phyloP scores from a whole-genome alignment of 1,140 invertebrate genomes.

The Halyomorpha halys region DNA sequence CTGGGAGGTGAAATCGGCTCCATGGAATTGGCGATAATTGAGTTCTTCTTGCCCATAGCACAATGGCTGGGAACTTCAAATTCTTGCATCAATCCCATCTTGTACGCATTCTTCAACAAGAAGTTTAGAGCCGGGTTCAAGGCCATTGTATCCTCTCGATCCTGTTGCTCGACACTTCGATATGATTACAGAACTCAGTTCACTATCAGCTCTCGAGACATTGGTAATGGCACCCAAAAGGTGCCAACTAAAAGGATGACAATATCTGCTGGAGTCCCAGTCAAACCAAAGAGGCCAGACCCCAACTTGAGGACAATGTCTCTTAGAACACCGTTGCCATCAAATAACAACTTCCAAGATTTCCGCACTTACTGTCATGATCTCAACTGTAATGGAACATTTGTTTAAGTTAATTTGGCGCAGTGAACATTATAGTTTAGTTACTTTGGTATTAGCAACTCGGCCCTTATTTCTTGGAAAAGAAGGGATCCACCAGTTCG shows the following conservation, averaged over 20 bases:
- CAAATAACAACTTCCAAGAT: slow-evolving; percentile 24
- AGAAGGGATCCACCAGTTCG: slow-evolving; percentile 26
- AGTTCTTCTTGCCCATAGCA: slow-evolving; percentile 44
- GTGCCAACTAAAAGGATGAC: slow-evolving; percentile 27
- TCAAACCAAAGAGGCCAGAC: slow-evolving; percentile 24
- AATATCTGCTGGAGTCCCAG: slow-evolving; percentile 24
- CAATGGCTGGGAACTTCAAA: slow-evolving; percentile 53
- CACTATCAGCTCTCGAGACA: slow-evolving; percentile 19
- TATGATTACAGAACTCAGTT: slow-evolving; percentile 27
- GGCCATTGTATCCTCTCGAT: slow-evolving; percentile 35
- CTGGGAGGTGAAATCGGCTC: slow-evolving; percentile 33
- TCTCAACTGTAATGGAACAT: slow-evolving; percentile 20
- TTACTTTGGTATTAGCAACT: slow-evolving; percentile 22
- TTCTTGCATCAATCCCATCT: slow-evolving; percentile 42
- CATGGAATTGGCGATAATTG: slow-evolving; percentile 35
- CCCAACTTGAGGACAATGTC: slow-evolving; percentile 17
- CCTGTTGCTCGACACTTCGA: slow-evolving; percentile 33
- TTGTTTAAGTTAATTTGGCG: slow-evolving; percentile 17
- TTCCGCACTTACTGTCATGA: slow-evolving; percentile 20
- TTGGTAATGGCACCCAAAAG: slow-evolving; percentile 6
- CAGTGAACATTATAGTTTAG: slow-evolving; percentile 23
- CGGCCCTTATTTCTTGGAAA: slow-evolving; percentile 17
- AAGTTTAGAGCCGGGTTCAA: slow-evolving; percentile 54
- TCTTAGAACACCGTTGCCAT: background rate
- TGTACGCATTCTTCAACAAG: slow-evolving; percentile 55